These are phyloP conservation scores for Paramacrobiotus metropolitanus DNA, from an alignment of 1,140 invertebrate species.

Conservation along the genomic window DNA sequence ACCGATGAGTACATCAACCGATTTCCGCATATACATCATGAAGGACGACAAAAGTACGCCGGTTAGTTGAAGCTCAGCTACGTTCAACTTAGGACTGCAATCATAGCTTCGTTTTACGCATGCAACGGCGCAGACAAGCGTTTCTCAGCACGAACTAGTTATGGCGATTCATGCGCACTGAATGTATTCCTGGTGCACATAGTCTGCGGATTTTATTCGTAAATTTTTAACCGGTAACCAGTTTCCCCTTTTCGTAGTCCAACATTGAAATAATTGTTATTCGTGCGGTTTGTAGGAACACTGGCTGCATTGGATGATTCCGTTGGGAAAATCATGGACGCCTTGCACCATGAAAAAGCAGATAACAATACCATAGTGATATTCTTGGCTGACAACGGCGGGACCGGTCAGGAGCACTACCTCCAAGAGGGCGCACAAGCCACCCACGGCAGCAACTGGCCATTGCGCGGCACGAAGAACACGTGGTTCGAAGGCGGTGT, in stretches of 20 bases:
- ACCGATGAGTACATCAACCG: not conserved
- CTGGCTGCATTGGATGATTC: slow-evolving; percentile 56
- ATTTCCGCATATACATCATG: not conserved
- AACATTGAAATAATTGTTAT: not conserved
- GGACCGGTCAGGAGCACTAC: slow-evolving; percentile 30
- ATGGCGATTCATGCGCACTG: not conserved
- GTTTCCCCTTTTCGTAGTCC: not conserved
- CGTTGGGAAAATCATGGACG: slow-evolving; percentile 46
- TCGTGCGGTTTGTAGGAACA: slow-evolving; percentile 33
- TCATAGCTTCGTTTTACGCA: too few relatives aligned
- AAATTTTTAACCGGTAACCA: not conserved
- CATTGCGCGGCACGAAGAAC: slow-evolving; percentile 42
- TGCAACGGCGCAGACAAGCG: too few relatives aligned
- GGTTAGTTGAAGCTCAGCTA: not conserved
- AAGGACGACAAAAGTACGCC: slow-evolving; percentile 1
- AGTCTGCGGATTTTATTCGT: not conserved
- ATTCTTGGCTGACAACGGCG: slow-evolving; percentile 68
- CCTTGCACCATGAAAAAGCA: slow-evolving; percentile 36
- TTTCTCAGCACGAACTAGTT: too few relatives aligned
- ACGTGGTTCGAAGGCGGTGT: slow-evolving; percentile 48
- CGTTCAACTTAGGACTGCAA: not conserved
- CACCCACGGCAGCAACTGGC: slow-evolving; percentile 53
- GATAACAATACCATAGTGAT: slow-evolving; percentile 57
- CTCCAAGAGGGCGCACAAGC: not conserved
- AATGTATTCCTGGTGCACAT: not conserved